Percentiles rank a stretch among this genome's conserved stretches.
These are phyloP conservation scores for Callosobruchus maculatus DNA, from an alignment of 2,888 invertebrate species.

Conservation along the genomic window DNA sequence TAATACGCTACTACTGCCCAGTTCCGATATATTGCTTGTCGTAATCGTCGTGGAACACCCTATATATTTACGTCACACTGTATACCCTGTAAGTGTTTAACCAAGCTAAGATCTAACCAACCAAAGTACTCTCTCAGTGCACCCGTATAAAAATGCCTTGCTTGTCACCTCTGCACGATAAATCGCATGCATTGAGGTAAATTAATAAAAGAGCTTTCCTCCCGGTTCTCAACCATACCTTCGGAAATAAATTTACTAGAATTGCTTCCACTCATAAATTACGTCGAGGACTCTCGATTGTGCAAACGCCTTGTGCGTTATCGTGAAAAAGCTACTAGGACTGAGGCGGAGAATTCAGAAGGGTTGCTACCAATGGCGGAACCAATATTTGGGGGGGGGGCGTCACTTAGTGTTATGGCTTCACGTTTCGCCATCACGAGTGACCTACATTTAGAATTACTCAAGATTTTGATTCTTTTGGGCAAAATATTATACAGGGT, in stretches of 20 bases:
- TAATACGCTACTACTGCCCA: too few relatives aligned
- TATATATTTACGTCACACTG: too few relatives aligned
- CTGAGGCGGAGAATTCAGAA: background rate
- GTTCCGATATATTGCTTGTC: too few relatives aligned
- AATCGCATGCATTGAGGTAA: background rate
- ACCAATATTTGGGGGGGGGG: too few relatives aligned
- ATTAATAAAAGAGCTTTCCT: background rate
- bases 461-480: too few relatives aligned
- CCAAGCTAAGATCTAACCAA: too few relatives aligned
- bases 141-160: background rate
- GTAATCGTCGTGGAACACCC: too few relatives aligned
- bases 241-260: constrained; percentile 11
- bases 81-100: too few relatives aligned
- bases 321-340: background rate
- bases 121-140: background rate
- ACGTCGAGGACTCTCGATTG: background rate
- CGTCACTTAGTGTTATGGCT: too few relatives aligned
- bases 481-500: too few relatives aligned
- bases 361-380: background rate
- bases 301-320: background rate
- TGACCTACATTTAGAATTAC: too few relatives aligned
- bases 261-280: constrained; percentile 5
- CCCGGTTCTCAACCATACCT: background rate
- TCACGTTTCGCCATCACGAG: too few relatives aligned
- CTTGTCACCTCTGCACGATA: background rate